phyloP scores from a whole-genome alignment of 2,113 vertebrate genomes.

The Eretmodus cyanostictus region DNA sequence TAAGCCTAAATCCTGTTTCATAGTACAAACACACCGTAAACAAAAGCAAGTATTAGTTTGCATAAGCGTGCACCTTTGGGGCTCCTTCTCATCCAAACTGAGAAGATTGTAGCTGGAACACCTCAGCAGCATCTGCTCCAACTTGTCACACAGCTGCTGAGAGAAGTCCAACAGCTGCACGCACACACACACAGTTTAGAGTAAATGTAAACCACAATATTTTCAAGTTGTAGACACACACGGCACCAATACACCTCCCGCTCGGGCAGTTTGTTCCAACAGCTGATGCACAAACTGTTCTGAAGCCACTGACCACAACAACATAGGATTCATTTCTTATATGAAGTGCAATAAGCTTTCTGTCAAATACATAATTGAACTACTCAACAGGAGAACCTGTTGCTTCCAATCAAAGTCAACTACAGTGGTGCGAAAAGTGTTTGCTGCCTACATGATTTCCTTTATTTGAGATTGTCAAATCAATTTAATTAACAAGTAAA shows the following conservation, averaged over 20 bases:
- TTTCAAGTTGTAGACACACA: not conserved
- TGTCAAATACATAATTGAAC: not conserved
- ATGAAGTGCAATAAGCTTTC: not conserved
- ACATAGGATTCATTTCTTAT: not conserved
- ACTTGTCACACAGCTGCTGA: slow-evolving; percentile 74
- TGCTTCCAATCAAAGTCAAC: not conserved
- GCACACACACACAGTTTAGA: not conserved
- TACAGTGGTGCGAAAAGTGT: not conserved
- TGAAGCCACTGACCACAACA: not conserved
- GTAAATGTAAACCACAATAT: not conserved
- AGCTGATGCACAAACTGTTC: not conserved
- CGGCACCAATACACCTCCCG: not conserved
- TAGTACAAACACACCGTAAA: not conserved
- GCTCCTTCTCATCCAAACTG: slow-evolving; percentile 71
- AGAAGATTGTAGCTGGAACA: slow-evolving; percentile 66
- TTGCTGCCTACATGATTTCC: not conserved
- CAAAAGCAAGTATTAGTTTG: not conserved
- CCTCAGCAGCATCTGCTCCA: slow-evolving; percentile 77
- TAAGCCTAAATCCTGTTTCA: not conserved
- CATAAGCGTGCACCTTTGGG: slow-evolving; percentile 61
- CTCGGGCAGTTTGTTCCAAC: not conserved
- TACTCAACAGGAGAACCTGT: not conserved
- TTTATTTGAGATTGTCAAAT: not conserved
- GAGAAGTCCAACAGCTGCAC: slow-evolving; percentile 76
- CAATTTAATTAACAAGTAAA: not conserved